A percentile compares a stretch with the other conserved stretches of the same genome.
phyloP scores from a whole-genome alignment of 2,113 vertebrate species.

The Hippocampus abdominalis region DNA sequence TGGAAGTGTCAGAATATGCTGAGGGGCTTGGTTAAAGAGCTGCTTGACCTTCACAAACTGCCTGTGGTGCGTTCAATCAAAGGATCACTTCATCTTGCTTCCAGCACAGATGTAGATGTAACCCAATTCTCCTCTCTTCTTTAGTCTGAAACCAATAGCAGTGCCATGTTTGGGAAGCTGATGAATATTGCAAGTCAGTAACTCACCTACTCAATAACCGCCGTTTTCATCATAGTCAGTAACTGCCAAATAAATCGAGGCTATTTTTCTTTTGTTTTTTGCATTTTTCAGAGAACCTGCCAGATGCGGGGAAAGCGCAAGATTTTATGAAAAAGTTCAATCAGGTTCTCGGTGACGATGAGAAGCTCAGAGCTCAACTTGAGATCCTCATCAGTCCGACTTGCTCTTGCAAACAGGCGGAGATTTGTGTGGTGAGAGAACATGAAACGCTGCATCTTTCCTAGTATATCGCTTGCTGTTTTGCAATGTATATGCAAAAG shows the following conservation, averaged over 20 bases:
- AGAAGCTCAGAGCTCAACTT: slow-evolving; percentile 89
- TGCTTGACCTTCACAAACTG: slow-evolving; percentile 94
- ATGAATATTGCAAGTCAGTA: slow-evolving; percentile 97
- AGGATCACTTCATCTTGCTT: not conserved
- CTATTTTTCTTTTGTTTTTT: not conserved
- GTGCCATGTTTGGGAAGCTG: slow-evolving; percentile 95
- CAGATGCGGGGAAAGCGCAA: slow-evolving; percentile 96
- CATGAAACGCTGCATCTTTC: not conserved
- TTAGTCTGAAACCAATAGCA: slow-evolving; percentile 92
- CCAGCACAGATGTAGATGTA: not conserved
- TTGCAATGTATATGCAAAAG: not conserved
- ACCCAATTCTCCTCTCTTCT: slow-evolving; percentile 3
- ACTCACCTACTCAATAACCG: not conserved
- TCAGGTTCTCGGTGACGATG: slow-evolving; percentile 94
- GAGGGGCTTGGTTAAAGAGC: slow-evolving; percentile 90
- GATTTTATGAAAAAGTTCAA: slow-evolving; percentile 99
- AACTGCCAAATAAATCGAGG: not conserved
- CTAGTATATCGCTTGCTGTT: not conserved
- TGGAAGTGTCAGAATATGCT: slow-evolving; percentile 99
- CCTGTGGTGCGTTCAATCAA: slow-evolving; percentile 76
- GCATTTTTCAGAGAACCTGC: slow-evolving; percentile 84
- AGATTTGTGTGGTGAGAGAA: slow-evolving; percentile 93
- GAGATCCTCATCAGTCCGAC: slow-evolving; percentile 94
- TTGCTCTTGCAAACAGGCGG: slow-evolving; percentile 97
- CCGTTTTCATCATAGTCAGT: not conserved